Conservation (phyloP, 1,140 invertebrate genomes). For the Leptopilina clavipes region DNA sequence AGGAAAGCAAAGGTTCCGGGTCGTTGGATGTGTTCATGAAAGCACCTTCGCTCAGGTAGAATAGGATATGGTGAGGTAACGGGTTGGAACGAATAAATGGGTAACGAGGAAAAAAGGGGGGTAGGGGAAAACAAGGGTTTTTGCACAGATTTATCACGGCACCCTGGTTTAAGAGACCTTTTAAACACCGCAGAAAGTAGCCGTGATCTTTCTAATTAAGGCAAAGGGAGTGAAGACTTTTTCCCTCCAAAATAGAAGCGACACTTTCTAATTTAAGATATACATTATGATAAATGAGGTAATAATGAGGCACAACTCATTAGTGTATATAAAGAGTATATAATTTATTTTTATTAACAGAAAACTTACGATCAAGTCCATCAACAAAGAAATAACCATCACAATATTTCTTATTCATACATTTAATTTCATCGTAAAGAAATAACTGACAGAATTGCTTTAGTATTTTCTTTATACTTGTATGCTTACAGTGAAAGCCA, state of each 20-base stretch:
- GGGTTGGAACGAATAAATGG: conserved; percentile 24
- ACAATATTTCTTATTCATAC: neutral
- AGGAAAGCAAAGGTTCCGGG: conserved; percentile 46
- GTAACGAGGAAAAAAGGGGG: neutral
- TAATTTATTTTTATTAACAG: too few relatives aligned
- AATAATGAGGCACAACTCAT: too few relatives aligned
- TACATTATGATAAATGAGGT: too few relatives aligned
- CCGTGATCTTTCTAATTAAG: neutral
- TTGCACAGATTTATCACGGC: conserved; percentile 24
- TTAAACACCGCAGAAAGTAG: neutral
- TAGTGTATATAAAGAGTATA: too few relatives aligned
- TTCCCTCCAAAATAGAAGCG: too few relatives aligned
- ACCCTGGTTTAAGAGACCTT: neutral
- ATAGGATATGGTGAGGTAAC: conserved; percentile 29
- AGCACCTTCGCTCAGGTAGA: conserved; percentile 30
- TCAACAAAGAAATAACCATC: too few relatives aligned
- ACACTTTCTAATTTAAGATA: too few relatives aligned
- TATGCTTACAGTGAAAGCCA: neutral
- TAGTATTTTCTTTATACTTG: neutral
- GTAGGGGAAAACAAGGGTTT: conserved; percentile 16
- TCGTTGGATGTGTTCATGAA: conserved; percentile 48
- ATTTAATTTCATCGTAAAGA: neutral
- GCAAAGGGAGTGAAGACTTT: neutral
- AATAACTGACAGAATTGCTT: neutral
- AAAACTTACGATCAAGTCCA: too few relatives aligned